phyloP scores from a whole-genome alignment of 2,797 vertebrate species.

The Delichon dasypus region DNA sequence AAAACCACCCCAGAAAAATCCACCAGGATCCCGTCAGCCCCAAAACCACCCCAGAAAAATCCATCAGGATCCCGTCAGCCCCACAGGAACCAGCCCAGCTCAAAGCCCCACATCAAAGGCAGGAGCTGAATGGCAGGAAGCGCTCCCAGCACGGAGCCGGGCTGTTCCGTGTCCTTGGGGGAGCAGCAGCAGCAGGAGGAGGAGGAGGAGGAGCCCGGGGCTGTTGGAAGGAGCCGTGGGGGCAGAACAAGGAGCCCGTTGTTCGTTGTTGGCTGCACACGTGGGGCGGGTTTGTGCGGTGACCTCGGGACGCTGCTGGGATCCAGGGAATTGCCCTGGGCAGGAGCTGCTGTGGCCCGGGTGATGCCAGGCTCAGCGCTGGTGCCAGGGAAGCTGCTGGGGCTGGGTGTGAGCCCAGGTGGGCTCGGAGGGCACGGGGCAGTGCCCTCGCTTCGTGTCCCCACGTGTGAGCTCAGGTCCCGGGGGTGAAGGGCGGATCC shows the following conservation, averaged over 20 bases:
- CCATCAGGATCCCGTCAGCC: no score
- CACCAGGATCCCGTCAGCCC: no score
- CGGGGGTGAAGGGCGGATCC: no score
- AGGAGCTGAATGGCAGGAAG: background rate
- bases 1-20: no score
- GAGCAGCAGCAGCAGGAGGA: no score
- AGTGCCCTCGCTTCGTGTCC: no score
- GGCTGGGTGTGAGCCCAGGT: background rate
- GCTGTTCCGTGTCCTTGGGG: background rate
- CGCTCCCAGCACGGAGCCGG: background rate
- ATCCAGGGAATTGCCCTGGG: background rate
- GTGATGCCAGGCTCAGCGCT: rapidly evolving
- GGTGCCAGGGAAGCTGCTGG: background rate
- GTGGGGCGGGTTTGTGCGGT: no score
- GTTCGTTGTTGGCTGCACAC: background rate
- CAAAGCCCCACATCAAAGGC: background rate
- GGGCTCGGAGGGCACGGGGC: no score
- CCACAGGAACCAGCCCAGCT: background rate
- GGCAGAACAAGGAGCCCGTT: background rate
- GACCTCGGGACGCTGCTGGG: background rate
- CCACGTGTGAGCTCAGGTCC: no score
- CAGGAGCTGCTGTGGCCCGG: rapidly evolving
- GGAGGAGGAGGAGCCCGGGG: background rate
- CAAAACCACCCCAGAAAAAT: no score
- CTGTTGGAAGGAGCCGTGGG: background rate